Conservation (phyloP, 2,113 vertebrate genomes). For the Datnioides undecimradiatus region DNA sequence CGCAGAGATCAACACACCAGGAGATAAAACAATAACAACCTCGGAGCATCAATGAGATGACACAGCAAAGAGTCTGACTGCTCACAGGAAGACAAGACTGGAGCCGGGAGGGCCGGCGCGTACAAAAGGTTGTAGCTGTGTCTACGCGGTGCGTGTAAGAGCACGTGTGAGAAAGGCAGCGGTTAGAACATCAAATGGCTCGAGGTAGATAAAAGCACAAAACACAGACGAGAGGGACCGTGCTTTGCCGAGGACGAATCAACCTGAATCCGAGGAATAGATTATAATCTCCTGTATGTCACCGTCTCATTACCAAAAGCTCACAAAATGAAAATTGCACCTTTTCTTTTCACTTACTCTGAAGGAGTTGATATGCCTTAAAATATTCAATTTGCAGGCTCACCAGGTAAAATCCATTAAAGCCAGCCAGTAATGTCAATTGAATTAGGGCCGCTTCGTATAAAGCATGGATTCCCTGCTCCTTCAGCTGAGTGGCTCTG, state of each 20-base stretch:
- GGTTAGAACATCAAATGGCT: constrained; percentile 61
- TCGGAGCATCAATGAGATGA: constrained; percentile 61
- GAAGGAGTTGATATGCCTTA: constrained; percentile 72
- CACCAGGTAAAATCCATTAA: constrained; percentile 80
- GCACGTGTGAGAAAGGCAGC: constrained; percentile 4
- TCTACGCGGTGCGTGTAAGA: neutral
- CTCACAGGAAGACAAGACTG: constrained; percentile 41
- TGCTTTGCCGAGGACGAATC: constrained; percentile 40
- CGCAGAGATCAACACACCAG: constrained; percentile 56
- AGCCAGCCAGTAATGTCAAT: constrained; percentile 73
- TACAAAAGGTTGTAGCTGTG: constrained; percentile 14
- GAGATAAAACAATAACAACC: constrained; percentile 74
- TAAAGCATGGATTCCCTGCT: constrained; percentile 59
- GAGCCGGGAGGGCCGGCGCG: constrained; percentile 19
- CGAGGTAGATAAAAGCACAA: constrained; percentile 50
- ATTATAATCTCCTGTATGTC: constrained; percentile 61
- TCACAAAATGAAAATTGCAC: constrained; percentile 64
- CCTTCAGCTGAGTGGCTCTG: constrained; percentile 67
- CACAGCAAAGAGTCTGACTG: constrained; percentile 53
- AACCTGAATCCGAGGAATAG: constrained; percentile 40
- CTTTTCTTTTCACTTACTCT: constrained; percentile 60
- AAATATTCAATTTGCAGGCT: constrained; percentile 77
- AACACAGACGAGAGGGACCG: constrained; percentile 29
- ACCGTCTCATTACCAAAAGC: constrained; percentile 53
- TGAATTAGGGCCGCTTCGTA: constrained; percentile 71